Base-by-base conservation (phyloP, 2,797 vertebrate species). In the Parauchenoglanis ngamensis region DNA sequence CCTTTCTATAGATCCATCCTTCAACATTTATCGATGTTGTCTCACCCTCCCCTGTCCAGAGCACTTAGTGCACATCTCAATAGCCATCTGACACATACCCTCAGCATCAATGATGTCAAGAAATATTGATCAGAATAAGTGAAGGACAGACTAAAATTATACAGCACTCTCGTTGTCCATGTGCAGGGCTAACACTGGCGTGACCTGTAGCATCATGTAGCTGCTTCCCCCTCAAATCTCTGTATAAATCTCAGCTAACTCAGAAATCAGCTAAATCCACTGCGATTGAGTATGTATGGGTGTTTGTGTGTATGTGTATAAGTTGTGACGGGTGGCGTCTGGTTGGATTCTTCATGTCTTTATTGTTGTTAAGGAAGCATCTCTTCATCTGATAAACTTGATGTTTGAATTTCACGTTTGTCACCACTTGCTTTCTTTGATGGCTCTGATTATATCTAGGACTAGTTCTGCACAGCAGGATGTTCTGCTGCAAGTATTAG, bases 91-190 rank as follows among this genome's bases (percentile, higher is more conserved):
- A 75, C 76, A 68, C 79, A 86, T 86, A 83, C 63, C 70, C 35
- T 68, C 56, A 83, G 75, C 76, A 56, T 87, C 65, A 83, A 63
- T 85, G 88, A 87, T 88, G 85, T 83, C 83, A 77, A 75, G 65
- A 2, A 49, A 44, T 88, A 94, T 93, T 87, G 93, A 93, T 59
- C 59, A 28, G 75, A 73, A 76, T 81, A 90, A 77, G 77, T 88
- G 88, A 87, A 84, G 79, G 88, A 84, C 90, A n/a, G 86, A 92
- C 89, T 84, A 88, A 90, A 92, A 79, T 73, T 59, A 86, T 83
- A 19, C 59, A 87, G 87, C 84, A 57, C 57, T 81, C 28, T 80
- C 59, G 85, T 87, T 46, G 31, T 89, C 89, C 80, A 46, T 46
- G 11, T 65, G 87, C 83, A 65, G 57, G 21, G 79, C 46, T 77